These are phyloP conservation scores for Phylloscopus trochiloides DNA, from an alignment of 2,113 vertebrate species.

Conservation along the genomic window DNA sequence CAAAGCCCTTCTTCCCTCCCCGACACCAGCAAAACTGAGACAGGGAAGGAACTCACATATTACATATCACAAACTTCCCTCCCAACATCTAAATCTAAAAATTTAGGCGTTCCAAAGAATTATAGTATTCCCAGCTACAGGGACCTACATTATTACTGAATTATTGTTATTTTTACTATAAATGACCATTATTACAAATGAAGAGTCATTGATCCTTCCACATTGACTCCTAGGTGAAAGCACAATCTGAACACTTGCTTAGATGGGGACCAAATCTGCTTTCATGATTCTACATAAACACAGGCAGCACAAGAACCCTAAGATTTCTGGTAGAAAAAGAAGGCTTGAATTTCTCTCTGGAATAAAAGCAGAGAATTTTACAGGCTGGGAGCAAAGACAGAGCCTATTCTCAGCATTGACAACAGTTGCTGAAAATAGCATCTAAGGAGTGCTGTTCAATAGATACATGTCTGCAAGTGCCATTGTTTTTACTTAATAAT, in stretches of 20 bases:
- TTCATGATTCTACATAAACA: background rate
- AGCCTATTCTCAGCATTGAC: background rate
- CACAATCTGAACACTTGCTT: background rate
- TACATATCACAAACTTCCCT: background rate
- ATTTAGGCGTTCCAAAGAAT: background rate
- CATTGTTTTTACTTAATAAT: background rate
- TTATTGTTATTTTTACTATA: background rate
- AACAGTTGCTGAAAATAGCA: background rate
- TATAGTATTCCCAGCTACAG: background rate
- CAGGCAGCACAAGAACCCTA: background rate
- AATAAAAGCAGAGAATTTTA: background rate
- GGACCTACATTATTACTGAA: background rate
- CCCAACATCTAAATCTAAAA: background rate
- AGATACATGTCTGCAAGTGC: background rate
- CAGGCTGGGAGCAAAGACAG: fast-evolving
- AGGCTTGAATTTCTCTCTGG: background rate
- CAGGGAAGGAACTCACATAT: background rate
- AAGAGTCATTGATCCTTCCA: background rate
- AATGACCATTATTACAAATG: background rate
- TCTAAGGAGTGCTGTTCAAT: background rate
- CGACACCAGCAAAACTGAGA: fast-evolving
- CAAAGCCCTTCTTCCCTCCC: background rate
- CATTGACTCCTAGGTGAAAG: background rate
- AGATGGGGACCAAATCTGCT: background rate
- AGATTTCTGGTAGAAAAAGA: background rate